Conservation (phyloP, 2,888 invertebrate species). For the Cancer borealis region DNA sequence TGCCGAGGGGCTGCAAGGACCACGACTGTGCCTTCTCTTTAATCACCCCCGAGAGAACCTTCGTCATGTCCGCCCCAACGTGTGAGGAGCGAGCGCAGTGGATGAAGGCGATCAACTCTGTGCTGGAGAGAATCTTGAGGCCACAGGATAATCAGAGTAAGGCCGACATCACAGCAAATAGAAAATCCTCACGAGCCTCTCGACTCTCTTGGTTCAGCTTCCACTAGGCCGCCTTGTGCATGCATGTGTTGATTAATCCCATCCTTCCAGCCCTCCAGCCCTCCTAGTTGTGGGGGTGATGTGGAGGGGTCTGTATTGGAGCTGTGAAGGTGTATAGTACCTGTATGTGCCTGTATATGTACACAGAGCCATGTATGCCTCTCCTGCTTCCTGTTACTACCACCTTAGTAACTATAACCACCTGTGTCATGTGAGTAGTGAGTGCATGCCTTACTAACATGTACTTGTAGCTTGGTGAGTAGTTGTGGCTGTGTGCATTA, state of each 20-base stretch:
- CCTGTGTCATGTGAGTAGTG: background rate
- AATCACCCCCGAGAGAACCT: constrained; percentile 89
- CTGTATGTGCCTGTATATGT: background rate
- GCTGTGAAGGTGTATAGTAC: background rate
- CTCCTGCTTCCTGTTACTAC: background rate
- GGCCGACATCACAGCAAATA: constrained; percentile 78
- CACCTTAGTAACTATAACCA: background rate
- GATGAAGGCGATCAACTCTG: constrained; percentile 88
- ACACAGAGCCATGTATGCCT: background rate
- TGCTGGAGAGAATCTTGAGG: constrained; percentile 87
- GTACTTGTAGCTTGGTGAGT: background rate
- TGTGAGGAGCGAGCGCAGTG: constrained; percentile 90
- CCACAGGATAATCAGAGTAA: constrained; percentile 89
- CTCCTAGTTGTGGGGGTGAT: background rate
- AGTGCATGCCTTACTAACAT: background rate
- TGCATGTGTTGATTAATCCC: background rate
- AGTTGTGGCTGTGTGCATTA: background rate
- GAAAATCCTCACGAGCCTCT: constrained; percentile 62
- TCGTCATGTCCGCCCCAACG: constrained; percentile 87
- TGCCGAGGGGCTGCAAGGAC: constrained; percentile 83
- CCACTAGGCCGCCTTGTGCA: background rate
- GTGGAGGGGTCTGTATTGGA: background rate
- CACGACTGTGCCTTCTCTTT: constrained; percentile 90
- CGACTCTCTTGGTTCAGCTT: constrained; percentile 42
- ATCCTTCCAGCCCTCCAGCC: background rate